Evolutionary conservation across 2,797 vertebrate species (phyloP).

Genomic region (Tangara arthus): DNA sequence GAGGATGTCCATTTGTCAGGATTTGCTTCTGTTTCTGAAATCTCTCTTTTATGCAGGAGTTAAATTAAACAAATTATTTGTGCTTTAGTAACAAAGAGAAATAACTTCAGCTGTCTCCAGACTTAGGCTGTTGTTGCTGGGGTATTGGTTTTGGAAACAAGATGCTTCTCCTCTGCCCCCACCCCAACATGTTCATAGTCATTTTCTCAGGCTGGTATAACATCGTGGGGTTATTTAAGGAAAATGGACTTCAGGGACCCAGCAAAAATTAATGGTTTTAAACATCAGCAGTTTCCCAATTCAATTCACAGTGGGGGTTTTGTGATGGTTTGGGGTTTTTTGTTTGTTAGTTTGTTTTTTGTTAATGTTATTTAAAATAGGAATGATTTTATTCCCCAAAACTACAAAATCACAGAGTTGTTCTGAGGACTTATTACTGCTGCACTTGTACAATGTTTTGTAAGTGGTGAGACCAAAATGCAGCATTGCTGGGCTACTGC

Average conservation of each 20-base stretch:
- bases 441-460: not conserved
- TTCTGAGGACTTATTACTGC: not conserved
- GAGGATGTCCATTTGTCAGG: not conserved
- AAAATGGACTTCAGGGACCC: not conserved
- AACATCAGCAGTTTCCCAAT: not conserved
- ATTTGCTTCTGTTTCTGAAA: not conserved
- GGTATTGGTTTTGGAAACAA: not conserved
- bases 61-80: not conserved
- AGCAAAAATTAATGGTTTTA: not conserved
- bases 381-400: not conserved
- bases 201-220: not conserved
- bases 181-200: rapidly evolving
- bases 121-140: not conserved
- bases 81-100: not conserved
- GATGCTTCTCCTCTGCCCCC: not conserved
- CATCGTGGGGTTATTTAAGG: rapidly evolving
- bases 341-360: not conserved
- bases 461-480: not conserved
- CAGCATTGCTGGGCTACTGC: not conserved
- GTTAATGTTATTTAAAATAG: not conserved
- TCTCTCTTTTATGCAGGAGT: not conserved
- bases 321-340: not conserved
- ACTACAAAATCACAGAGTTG: not conserved
- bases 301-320: not conserved
- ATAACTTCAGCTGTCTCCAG: not conserved